phyloP scores from a whole-genome alignment of 2,113 vertebrate genomes.

The Tylochromis polylepis region DNA sequence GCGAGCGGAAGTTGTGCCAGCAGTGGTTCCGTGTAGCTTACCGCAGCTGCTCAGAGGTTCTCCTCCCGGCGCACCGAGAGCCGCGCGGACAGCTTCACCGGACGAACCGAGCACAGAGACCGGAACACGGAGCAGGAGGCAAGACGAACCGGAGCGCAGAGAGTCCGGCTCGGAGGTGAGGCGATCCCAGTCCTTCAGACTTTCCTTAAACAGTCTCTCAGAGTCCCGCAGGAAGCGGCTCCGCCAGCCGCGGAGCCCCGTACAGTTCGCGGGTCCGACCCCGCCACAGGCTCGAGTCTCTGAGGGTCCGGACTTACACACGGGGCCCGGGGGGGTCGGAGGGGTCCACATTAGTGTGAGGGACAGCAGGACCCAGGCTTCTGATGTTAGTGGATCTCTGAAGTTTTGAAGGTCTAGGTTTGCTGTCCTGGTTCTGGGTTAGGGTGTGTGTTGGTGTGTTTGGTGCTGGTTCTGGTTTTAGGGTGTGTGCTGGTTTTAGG shows the following conservation, averaged over 20 bases:
- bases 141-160: not conserved
- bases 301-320: not conserved
- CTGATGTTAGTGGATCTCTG: too few species aligned
- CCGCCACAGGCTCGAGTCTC: not conserved
- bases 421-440: too few species aligned
- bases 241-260: not conserved
- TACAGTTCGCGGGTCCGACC: not conserved
- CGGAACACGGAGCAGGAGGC: not conserved
- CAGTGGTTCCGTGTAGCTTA: fast-evolving
- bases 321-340: not conserved
- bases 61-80: not conserved
- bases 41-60: not conserved
- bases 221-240: not conserved
- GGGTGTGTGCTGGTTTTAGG: too few species aligned
- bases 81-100: not conserved
- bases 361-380: not conserved
- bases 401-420: too few species aligned
- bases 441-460: not conserved
- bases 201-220: not conserved
- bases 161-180: conserved; percentile 22
- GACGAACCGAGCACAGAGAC: not conserved
- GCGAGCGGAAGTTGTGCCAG: not conserved
- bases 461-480: not conserved
- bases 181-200: not conserved
- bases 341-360: not conserved